Evolutionary conservation across 35 echinoderm and acorn worm genomes (phyloP).

Genomic region (Antedon bifida): DNA sequence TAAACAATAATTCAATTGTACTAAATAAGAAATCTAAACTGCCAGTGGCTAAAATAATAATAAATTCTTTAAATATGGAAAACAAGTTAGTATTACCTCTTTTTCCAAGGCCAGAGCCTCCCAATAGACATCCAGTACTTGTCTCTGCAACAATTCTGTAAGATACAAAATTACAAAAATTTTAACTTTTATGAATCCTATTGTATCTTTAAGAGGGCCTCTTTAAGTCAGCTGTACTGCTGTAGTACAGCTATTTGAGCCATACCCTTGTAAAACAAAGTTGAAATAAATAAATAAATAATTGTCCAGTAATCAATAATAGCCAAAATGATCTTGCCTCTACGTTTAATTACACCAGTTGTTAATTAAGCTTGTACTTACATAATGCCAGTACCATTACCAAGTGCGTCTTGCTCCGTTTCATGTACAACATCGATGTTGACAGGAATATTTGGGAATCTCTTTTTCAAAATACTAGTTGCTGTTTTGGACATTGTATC

Average conservation of each 20-base stretch:
- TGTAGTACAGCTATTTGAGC: no score
- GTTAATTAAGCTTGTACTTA: conserved; percentile 31
- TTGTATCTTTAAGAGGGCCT: no score
- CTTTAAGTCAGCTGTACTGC: no score
- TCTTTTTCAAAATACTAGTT: conserved; percentile 20
- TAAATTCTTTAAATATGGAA: background rate
- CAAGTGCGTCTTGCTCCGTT: conserved; percentile 37
- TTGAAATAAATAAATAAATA: no score
- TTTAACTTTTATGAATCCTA: background rate
- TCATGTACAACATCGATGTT: conserved; percentile 52
- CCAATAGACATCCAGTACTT: conserved; percentile 61
- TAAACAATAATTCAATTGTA: background rate
- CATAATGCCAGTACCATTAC: conserved; percentile 70
- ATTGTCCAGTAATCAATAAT: no score
- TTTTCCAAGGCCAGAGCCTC: conserved; percentile 56
- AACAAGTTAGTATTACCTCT: conserved; percentile 24
- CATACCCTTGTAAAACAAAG: no score
- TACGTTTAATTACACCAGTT: no score
- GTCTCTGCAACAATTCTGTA: conserved; percentile 72
- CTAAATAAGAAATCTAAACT: background rate
- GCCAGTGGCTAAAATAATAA: background rate
- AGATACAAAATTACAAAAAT: no score
- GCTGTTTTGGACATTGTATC: conserved; percentile 57
- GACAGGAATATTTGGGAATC: conserved; percentile 44
- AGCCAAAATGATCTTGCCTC: no score